Percentiles rank a stretch among this genome's conserved stretches.
These are phyloP conservation scores for Zaprionus gabonicus DNA, from an alignment of 1,140 invertebrate species.

Conservation along the genomic window DNA sequence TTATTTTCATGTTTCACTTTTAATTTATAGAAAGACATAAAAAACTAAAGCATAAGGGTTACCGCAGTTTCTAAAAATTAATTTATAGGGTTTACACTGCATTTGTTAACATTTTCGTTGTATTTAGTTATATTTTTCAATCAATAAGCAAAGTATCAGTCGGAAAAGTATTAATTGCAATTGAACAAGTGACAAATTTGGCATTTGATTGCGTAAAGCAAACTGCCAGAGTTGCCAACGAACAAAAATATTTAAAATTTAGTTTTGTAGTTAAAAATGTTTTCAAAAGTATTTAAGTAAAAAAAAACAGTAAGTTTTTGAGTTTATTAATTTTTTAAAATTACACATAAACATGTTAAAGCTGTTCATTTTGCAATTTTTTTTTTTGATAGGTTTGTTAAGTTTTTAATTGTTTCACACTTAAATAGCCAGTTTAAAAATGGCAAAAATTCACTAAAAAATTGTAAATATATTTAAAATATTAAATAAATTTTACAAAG, in stretches of 20 bases:
- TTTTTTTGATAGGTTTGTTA: neutral
- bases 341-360: too few relatives aligned
- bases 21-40: too few relatives aligned
- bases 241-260: neutral
- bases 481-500: neutral
- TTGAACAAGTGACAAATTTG: neutral
- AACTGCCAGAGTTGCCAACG: neutral
- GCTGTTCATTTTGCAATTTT: too few relatives aligned
- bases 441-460: neutral
- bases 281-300: neutral
- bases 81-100: too few relatives aligned
- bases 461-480: neutral
- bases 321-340: neutral
- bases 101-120: too few relatives aligned
- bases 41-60: too few relatives aligned
- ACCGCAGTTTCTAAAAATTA: too few relatives aligned
- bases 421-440: neutral
- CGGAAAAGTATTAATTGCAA: neutral
- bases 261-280: neutral
- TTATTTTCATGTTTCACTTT: too few relatives aligned
- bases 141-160: neutral
- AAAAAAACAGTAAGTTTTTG: neutral
- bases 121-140: neutral
- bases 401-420: neutral
- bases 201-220: neutral